Evolutionary conservation across 2,113 vertebrate species (phyloP).

Genomic region (Pteropus alecto): DNA sequence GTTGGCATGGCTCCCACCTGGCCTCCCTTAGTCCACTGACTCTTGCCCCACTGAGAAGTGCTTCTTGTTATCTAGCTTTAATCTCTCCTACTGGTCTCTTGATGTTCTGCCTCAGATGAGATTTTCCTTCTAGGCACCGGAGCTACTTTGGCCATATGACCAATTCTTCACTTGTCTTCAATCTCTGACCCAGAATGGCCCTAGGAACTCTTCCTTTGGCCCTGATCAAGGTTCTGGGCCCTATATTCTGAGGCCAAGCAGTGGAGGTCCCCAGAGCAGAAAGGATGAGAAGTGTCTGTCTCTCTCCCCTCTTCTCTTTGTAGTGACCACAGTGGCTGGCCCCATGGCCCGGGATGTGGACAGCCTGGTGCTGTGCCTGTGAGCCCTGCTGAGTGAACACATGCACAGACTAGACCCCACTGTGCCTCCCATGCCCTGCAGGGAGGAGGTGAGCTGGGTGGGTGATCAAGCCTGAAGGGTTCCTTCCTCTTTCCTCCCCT

Average conservation of each 20-base stretch:
- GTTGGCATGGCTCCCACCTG: neutral
- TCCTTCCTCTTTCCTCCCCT: neutral
- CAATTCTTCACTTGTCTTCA: neutral
- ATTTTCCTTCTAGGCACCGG: neutral
- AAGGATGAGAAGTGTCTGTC: neutral
- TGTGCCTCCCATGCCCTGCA: conserved; percentile 87
- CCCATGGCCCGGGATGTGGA: conserved; percentile 88
- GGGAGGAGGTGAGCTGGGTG: conserved; percentile 76
- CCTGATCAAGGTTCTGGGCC: neutral
- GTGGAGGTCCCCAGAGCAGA: neutral
- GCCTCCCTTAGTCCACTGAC: neutral
- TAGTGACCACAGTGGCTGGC: conserved; percentile 67
- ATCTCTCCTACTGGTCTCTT: neutral
- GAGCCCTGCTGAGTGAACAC: conserved; percentile 86
- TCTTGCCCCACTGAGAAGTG: conserved; percentile 62
- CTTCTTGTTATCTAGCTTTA: neutral
- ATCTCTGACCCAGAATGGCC: neutral
- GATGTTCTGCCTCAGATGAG: neutral
- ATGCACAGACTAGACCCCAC: conserved; percentile 89
- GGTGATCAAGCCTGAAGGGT: neutral
- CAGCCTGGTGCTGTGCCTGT: conserved; percentile 88
- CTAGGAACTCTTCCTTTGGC: neutral
- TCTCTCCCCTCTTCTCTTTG: neutral
- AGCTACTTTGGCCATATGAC: neutral
- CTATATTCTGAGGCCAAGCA: neutral